phyloP scores from a whole-genome alignment of 1,140 invertebrate genomes.

The Mya arenaria region DNA sequence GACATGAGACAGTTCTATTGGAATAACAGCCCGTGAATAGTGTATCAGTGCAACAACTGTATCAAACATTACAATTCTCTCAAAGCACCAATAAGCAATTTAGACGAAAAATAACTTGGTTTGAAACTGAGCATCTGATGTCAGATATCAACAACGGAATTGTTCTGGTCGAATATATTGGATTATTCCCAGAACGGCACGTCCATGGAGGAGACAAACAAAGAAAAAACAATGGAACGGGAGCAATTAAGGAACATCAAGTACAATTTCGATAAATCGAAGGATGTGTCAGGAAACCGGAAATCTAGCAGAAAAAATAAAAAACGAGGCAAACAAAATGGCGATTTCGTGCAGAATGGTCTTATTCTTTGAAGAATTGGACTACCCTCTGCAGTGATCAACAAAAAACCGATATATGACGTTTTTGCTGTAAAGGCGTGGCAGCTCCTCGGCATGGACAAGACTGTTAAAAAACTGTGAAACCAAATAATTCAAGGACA shows the following conservation, averaged over 20 bases:
- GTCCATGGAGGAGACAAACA: background rate
- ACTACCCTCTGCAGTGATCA: background rate
- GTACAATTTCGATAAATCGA: background rate
- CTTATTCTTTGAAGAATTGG: background rate
- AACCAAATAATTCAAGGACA: too few species aligned
- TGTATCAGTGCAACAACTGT: background rate
- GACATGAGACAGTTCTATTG: slow-evolving; percentile 7
- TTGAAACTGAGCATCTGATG: background rate
- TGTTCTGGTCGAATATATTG: slow-evolving; percentile 6
- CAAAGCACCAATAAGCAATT: background rate
- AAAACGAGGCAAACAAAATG: background rate
- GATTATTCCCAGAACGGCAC: background rate
- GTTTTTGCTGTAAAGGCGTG: background rate
- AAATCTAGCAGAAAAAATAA: slow-evolving; percentile 20
- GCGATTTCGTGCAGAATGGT: background rate
- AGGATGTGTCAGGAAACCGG: background rate
- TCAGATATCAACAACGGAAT: background rate
- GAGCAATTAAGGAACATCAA: background rate
- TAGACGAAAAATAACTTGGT: background rate
- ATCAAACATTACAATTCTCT: background rate
- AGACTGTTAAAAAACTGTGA: too few species aligned
- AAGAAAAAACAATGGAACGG: too few species aligned
- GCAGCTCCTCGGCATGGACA: slow-evolving; percentile 19
- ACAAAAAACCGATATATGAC: slow-evolving; percentile 6
- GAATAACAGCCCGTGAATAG: background rate